phyloP scores from a whole-genome alignment of 2,888 invertebrate species.

The Chloroclysta siterata region DNA sequence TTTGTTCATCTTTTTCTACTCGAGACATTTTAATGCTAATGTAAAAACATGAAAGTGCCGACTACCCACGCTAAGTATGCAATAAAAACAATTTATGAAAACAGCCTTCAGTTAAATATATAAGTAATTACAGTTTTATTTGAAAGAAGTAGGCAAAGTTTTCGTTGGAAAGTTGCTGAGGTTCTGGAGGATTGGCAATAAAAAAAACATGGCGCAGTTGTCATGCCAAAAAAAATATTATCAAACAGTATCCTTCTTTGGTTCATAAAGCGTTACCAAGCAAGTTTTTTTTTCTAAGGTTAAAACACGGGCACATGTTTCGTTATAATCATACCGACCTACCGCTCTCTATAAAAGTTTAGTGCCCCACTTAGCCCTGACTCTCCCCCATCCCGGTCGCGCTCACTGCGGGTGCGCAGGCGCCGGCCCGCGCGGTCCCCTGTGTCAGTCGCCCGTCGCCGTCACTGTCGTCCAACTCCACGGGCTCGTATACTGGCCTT shows the following conservation, averaged over 20 bases:
- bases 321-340: slow-evolving; percentile 6
- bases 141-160: slow-evolving; percentile 17
- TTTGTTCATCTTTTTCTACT: slow-evolving; percentile 13
- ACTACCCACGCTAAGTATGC: slow-evolving; percentile 19
- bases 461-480: slow-evolving; percentile 88
- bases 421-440: slow-evolving; percentile 82
- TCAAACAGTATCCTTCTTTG: not conserved
- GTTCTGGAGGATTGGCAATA: not conserved
- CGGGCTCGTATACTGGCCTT: slow-evolving; percentile 84
- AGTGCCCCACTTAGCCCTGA: slow-evolving; percentile 23
- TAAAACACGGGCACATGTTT: not conserved
- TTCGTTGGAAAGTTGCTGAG: slow-evolving; percentile 20
- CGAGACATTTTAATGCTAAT: slow-evolving; percentile 5
- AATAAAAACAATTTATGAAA: slow-evolving; percentile 14
- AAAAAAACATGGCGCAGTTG: slow-evolving; percentile 6
- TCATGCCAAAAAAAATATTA: slow-evolving; percentile 3
- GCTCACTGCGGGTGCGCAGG: slow-evolving; percentile 74
- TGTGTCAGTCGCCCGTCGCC: slow-evolving; percentile 87
- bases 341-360: slow-evolving; percentile 5
- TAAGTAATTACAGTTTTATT: slow-evolving; percentile 6
- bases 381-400: slow-evolving; percentile 44
- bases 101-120: slow-evolving; percentile 9
- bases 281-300: not conserved
- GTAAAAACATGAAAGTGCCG: slow-evolving; percentile 9
- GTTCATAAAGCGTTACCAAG: not conserved